Evolutionary conservation across 2,888 invertebrate species (phyloP), one percentile per base, ranked within the genome.

Genomic region (Deilephila porcellus): DNA sequence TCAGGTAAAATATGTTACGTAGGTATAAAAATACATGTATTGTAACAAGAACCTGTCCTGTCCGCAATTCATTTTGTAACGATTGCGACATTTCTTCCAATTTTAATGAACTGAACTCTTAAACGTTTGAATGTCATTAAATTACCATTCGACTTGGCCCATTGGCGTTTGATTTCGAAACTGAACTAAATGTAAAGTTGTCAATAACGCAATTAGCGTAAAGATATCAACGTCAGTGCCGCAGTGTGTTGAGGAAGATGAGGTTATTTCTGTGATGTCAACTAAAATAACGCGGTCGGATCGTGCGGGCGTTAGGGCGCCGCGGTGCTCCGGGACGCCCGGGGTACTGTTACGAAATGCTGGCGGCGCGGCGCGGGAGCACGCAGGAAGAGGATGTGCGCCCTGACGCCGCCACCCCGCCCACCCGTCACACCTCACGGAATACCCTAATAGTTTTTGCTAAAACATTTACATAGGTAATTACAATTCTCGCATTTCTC

Each of bases 121-220:
- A 59, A 59, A 59, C 59, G 37, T 19, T 37, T 56, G 72, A 45
- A 59, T 73, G 59, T 37, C 34, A 59, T 37, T 64, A 67, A 59
- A 64, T 73, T 59, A 67, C 56, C 37, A 67, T 74, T 34, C 71
- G 63, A 60, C 64, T 74, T 74, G 60, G 25, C 73, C 20, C 70
- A 60, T n/a, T 29, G 73, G 73, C 70, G 76, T 79, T 80, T 74
- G 80, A 82, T 90, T 90, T 88, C 87, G 88, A 87, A 91, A 90
- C 85, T 83, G 81, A 88, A 88, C 88, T 87, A 88, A 88, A 89
- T 85, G 86, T 87, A 85, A 84, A 82, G 83, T 88, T 92, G 93
- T 93, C 94, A 94, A 93, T 94, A 94, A 89, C 88, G 91, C 88
- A 92, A 93, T 94, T 93, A 94, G 93, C 89, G 92, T 92, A 90